These are phyloP conservation scores for Drosophila incognita DNA, from an alignment of 2,888 invertebrate species.

Conservation along the genomic window DNA sequence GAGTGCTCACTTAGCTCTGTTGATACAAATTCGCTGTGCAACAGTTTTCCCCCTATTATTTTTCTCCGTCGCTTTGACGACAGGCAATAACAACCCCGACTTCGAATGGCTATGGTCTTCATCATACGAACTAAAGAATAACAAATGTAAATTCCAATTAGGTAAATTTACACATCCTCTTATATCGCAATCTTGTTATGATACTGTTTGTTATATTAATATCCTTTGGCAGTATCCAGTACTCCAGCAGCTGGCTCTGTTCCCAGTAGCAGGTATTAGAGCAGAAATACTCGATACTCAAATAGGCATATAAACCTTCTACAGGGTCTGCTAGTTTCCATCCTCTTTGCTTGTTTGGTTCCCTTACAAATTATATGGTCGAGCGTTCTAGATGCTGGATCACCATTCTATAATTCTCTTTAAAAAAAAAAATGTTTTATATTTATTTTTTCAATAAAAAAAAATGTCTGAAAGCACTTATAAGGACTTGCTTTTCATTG, in stretches of 20 bases:
- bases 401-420: not conserved
- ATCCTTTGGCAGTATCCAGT: not conserved
- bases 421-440: not conserved
- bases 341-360: not conserved
- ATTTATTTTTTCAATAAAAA: not conserved
- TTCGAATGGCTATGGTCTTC: not conserved
- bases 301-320: not conserved
- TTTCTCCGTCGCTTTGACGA: conserved; percentile 22
- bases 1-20: conserved; percentile 24
- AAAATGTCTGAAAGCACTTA: not conserved
- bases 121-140: not conserved
- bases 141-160: not conserved
- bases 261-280: not conserved
- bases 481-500: not conserved
- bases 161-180: not conserved
- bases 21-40: conserved; percentile 41
- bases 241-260: not conserved
- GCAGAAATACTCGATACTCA: not conserved
- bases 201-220: not conserved
- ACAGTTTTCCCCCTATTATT: conserved; percentile 31
- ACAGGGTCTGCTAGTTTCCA: not conserved
- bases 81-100: conserved; percentile 3
- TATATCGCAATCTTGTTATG: not conserved
- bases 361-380: not conserved
- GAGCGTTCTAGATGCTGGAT: not conserved